These are phyloP conservation scores for Gallinago stenura DNA, from an alignment of 2,797 vertebrate species.

Conservation along the genomic window DNA sequence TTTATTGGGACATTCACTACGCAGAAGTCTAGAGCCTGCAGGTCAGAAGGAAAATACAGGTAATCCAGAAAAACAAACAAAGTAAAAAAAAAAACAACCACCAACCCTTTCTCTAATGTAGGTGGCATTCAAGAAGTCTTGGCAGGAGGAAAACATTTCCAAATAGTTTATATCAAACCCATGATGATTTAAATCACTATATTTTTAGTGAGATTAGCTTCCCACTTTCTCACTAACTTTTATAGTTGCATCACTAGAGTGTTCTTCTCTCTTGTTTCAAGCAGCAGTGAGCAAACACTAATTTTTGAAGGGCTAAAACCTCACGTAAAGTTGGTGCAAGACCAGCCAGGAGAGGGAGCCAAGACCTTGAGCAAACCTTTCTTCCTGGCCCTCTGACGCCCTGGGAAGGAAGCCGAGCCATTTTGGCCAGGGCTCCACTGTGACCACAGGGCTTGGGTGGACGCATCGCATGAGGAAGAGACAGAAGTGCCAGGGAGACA, in stretches of 20 bases:
- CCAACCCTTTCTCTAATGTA: background rate
- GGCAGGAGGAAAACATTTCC: background rate
- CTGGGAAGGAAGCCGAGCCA: conserved; percentile 67
- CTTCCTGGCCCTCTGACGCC: background rate
- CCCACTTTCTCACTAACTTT: background rate
- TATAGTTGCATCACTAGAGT: background rate
- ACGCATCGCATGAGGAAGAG: background rate
- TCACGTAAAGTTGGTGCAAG: conserved; percentile 34
- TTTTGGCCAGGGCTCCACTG: conserved; percentile 8
- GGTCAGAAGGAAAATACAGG: conserved; percentile 51
- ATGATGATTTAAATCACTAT: background rate
- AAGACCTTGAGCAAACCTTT: conserved; percentile 60
- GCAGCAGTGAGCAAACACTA: background rate
- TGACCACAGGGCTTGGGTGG: background rate
- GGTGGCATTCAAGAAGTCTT: background rate
- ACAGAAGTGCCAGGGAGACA: background rate
- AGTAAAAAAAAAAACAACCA: background rate
- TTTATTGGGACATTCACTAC: conserved; percentile 68
- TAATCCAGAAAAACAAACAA: conserved; percentile 36
- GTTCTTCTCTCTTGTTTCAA: background rate
- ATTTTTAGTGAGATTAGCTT: background rate
- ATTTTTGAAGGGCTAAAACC: conserved; percentile 22
- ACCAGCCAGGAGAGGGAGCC: conserved; percentile 78
- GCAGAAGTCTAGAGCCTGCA: conserved; percentile 68
- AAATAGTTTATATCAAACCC: background rate